phyloP scores from a whole-genome alignment of 1,140 invertebrate genomes.

The Eufriesea mexicana region DNA sequence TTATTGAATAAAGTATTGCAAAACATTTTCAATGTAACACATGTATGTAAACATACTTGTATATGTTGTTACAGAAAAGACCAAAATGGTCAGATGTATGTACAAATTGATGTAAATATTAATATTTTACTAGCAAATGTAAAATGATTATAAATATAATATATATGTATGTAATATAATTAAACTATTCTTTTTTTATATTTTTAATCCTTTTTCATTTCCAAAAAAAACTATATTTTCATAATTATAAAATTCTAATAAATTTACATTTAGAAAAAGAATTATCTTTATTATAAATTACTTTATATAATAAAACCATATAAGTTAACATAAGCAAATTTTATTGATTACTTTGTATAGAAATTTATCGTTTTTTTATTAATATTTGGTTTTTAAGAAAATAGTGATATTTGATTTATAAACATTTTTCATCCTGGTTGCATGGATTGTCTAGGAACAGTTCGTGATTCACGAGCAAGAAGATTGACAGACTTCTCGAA shows the following conservation, averaged over 20 bases:
- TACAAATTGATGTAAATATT: constrained; percentile 70
- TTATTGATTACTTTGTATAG: neutral
- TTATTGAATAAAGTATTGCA: constrained; percentile 20
- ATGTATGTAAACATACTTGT: neutral
- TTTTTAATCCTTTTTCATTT: neutral
- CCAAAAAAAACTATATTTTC: neutral
- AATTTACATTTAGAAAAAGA: neutral
- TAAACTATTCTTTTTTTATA: constrained; percentile 11
- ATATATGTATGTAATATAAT: constrained; percentile 45
- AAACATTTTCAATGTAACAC: constrained; percentile 20
- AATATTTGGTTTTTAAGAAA: neutral
- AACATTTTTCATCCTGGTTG: neutral
- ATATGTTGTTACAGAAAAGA: constrained; percentile 20
- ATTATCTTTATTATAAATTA: neutral
- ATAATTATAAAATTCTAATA: neutral
- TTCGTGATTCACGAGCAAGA: no score
- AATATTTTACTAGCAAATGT: constrained; percentile 63
- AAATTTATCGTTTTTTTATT: neutral
- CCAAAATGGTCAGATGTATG: constrained; percentile 36
- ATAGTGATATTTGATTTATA: neutral
- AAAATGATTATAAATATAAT: constrained; percentile 54
- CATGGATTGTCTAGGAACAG: neutral
- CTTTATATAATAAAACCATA: neutral
- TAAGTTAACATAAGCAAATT: neutral
- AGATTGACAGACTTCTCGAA: no score